A percentile compares a stretch with the other conserved stretches of the same genome.
Conservation (phyloP, 2,888 invertebrate species). For the Caenorhabditis sinica region DNA sequence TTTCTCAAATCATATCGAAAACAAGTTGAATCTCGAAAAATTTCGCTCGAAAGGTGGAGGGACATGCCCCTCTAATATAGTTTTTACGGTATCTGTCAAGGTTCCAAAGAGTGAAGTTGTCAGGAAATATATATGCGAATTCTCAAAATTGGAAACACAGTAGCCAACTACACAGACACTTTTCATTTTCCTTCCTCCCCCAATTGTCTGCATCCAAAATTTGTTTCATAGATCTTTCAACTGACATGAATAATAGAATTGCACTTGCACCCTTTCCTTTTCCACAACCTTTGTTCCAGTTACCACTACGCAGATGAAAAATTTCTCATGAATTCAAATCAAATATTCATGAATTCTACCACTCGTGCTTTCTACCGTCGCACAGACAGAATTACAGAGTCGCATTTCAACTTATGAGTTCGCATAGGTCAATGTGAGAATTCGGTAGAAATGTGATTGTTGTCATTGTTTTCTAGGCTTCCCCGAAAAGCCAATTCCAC, state of each 20-base stretch:
- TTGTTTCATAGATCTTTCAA: constrained; percentile 13
- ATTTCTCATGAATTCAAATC: constrained; percentile 39
- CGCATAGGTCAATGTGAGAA: constrained; percentile 1
- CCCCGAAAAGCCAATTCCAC: constrained; percentile 21
- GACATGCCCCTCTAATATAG: too few species aligned
- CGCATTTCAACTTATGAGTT: constrained; percentile 4
- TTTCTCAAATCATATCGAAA: too few species aligned
- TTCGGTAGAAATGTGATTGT: constrained; percentile 29
- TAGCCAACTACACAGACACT: too few species aligned
- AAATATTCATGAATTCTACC: constrained; percentile 58
- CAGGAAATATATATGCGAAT: too few species aligned
- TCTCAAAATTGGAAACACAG: too few species aligned
- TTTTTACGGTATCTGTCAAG: too few species aligned
- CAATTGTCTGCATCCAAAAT: neutral
- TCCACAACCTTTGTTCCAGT: constrained; percentile 43
- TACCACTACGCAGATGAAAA: constrained; percentile 37
- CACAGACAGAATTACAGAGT: neutral
- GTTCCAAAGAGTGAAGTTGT: too few species aligned
- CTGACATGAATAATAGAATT: constrained; percentile 54
- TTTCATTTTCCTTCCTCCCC: too few species aligned
- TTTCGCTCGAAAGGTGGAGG: too few species aligned
- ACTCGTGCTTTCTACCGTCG: constrained; percentile 4
- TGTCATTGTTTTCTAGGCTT: constrained; percentile 10
- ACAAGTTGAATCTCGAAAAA: too few species aligned
- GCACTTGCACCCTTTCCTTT: constrained; percentile 28